These are phyloP conservation scores for Cosmia pyralina DNA, from an alignment of 2,888 invertebrate species.

Conservation along the genomic window DNA sequence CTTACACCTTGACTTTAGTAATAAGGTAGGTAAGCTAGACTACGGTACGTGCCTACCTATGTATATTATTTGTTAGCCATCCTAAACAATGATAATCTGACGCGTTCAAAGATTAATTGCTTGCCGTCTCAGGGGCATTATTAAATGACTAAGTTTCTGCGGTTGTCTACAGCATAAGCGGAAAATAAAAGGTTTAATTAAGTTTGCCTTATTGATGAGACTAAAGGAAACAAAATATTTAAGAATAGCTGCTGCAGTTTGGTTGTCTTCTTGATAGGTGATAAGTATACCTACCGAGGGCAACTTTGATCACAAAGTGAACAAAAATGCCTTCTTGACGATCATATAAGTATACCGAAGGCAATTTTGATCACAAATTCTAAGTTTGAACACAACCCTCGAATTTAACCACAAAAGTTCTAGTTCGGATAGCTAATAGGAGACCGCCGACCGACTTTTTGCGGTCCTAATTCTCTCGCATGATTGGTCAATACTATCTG, in stretches of 20 bases:
- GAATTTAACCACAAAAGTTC: background rate
- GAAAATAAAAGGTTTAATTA: background rate
- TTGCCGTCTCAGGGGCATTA: background rate
- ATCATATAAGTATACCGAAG: background rate
- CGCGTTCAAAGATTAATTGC: constrained; percentile 3
- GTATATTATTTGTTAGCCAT: background rate
- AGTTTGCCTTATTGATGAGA: background rate
- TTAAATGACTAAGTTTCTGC: background rate
- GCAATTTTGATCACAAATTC: background rate
- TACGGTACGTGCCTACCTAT: background rate
- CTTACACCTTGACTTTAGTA: constrained; percentile 39
- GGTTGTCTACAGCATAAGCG: no score
- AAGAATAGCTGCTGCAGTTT: background rate
- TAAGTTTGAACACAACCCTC: background rate
- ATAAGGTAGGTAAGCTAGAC: background rate
- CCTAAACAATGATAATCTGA: background rate
- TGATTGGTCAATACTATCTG: constrained; percentile 34
- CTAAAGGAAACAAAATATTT: background rate
- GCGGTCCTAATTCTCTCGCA: constrained; percentile 15
- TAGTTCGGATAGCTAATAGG: background rate
- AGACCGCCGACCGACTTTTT: constrained; percentile 11
- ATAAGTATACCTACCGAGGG: background rate
- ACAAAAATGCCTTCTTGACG: no score
- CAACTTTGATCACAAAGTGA: background rate
- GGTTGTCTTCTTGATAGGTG: background rate